Evolutionary conservation across 2,113 vertebrate species (phyloP), one percentile per base, ranked within the genome.

Genomic region (Mobula birostris): DNA sequence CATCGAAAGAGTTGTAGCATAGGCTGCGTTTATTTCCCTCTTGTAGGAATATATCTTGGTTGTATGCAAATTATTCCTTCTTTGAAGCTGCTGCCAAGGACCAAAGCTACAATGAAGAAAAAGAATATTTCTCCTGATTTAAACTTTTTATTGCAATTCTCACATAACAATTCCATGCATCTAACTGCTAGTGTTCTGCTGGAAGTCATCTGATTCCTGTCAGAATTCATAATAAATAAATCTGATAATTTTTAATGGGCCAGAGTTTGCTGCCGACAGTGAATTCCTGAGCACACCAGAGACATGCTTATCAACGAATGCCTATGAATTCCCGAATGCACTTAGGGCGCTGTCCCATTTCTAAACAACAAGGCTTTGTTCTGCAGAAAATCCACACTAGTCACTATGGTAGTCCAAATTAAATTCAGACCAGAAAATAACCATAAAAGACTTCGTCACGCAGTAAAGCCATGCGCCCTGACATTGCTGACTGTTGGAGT

Each of bases 171-270:
- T 93, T 68, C 29, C 11, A 7, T 1, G 36, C 72, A 93, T 93
- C 70, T 70, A 74, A 72, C 74, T 93, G 68, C 68, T 93, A 2
- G 32, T 29, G 36, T n/a, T 21, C 63, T 36, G 15, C n/a, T 91
- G 63, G 70, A 40, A 93, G 40, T 48, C 36, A 76, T 74, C 90
- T 76, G 91, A 93, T 93, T 93, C 66, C 70, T 93, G 68, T 56
- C 21, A 40, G 36, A 36, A 93, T 11, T 66, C 1, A 29, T 66
- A 90, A 90, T 68, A 68, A 90, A 90, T 66, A 90, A 15, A 90
- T 66, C 5, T 93, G 91, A 93, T 48, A 3, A 29, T 93, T 93
- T 74, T 76, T 74, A 74, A 74, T 74, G 72, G 19, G 15, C 21
- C 72, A 70, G 72, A 74, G 21, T 19, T 24, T 74, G 72, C 72